Conservation (phyloP, 2,797 vertebrate species). For the Rhinichthys osculus region DNA sequence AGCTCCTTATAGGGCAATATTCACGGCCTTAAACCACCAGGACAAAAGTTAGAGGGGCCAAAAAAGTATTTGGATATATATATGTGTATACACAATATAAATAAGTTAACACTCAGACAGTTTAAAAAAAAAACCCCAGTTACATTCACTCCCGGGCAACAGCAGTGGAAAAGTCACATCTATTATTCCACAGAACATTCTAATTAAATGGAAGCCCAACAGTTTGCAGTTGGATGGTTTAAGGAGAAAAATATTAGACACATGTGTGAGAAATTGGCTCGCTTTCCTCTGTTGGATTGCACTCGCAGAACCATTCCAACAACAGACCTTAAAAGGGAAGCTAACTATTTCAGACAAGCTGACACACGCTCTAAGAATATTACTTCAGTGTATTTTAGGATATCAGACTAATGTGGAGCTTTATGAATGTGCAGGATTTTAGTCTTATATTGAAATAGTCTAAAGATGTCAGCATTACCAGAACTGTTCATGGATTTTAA, state of each 20-base stretch:
- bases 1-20: slow-evolving; percentile 7
- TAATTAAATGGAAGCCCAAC: slow-evolving; percentile 18
- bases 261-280: slow-evolving; percentile 14
- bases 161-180: not conserved
- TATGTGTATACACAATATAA: not conserved
- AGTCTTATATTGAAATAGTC: not conserved
- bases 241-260: slow-evolving; percentile 11
- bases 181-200: not conserved
- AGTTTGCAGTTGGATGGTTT: not conserved
- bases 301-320: slow-evolving; percentile 2
- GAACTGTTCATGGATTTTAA: not conserved
- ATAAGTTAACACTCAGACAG: not conserved
- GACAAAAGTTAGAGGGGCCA: not conserved
- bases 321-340: slow-evolving; percentile 28
- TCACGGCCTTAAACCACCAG: not conserved
- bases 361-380: slow-evolving; percentile 13
- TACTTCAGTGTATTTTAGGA: slow-evolving; percentile 2
- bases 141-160: not conserved
- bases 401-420: not conserved
- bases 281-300: not conserved
- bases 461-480: not conserved
- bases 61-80: not conserved
- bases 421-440: not conserved
- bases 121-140: not conserved
- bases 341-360: not conserved